Evolutionary conservation across 2,888 invertebrate genomes (phyloP), one percentile per base, ranked within the genome.

Genomic region (Herminia tarsipennalis): DNA sequence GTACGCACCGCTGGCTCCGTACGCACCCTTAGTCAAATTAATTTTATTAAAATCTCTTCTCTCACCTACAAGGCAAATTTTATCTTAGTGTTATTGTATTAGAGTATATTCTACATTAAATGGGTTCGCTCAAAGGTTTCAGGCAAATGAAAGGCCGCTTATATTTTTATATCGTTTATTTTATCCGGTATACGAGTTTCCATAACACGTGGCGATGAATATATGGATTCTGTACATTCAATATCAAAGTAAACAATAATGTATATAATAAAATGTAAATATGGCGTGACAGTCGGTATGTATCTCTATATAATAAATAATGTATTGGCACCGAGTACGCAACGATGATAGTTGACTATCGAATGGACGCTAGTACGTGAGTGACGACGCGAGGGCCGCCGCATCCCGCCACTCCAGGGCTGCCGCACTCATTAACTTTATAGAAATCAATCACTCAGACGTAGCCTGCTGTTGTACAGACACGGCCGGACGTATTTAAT

Each of bases 171-270:
- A 76, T 81, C 63, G 70, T 88, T 87, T 88, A 88, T 86, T 73
- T 85, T 78, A 79, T 84, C 75, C 78, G 79, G 83, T 88, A 88
- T 81, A 88, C 81, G 79, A 86, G 71, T 78, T 78, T 82, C 80
- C 83, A 85, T 83, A 86, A 87, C 86, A 89, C 81, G 81, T 83
- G 77, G 84, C 82, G 76, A 85, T 86, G 83, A 78, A 80, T 83
- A 82, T 76, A 83, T 78, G 78, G 81, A 76, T 77, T 80, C 86
- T 85, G 85, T 86, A 88, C 88, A 88, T 80, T 78, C 73, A 82
- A 83, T 88, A 88, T 86, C 84, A 90, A 89, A 87, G 77, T 85
- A 88, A 89, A 85, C 80, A 80, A 81, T 87, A 81, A 83, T 84
- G 78, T 84, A 83, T 85, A 84, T 69, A 78, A 81, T 80, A 81